A percentile compares a stretch with the other conserved stretches of the same genome.
These are phyloP conservation scores for Odobenus rosmarus DNA, from an alignment of 2,113 vertebrate species.

Conservation along the genomic window DNA sequence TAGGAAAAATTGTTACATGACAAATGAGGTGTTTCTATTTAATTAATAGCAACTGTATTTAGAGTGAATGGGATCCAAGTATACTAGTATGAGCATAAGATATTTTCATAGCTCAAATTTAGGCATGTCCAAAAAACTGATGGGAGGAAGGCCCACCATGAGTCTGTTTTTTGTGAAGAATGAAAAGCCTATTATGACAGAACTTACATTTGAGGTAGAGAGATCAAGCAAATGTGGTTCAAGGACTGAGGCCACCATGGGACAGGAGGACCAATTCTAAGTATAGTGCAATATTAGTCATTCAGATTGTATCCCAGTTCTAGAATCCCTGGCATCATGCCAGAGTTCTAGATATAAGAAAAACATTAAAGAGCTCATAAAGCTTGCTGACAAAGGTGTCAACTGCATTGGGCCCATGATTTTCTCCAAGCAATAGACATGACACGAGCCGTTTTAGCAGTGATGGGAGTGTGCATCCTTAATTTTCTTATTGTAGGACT, in stretches of 20 bases:
- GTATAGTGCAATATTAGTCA: background rate
- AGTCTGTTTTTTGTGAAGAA: conserved; percentile 26
- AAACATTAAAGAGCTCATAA: background rate
- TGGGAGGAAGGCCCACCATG: background rate
- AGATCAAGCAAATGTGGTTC: conserved; percentile 11
- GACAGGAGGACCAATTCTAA: background rate
- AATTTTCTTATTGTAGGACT: background rate
- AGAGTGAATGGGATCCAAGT: background rate
- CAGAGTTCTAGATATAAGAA: background rate
- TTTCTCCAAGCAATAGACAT: background rate
- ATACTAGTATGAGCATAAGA: background rate
- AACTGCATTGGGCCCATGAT: background rate
- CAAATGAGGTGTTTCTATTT: background rate
- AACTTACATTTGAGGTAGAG: conserved; percentile 1
- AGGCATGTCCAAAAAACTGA: background rate
- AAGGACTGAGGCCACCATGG: background rate
- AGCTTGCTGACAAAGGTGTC: background rate
- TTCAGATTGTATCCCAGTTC: conserved; percentile 10
- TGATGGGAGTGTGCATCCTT: background rate
- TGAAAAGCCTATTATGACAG: background rate
- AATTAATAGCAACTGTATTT: background rate
- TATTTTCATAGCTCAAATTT: conserved; percentile 51
- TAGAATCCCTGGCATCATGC: background rate
- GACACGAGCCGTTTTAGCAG: background rate
- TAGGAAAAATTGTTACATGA: background rate